Conservation (phyloP, 2,888 invertebrate species). For the Ganaspis brasiliensis region DNA sequence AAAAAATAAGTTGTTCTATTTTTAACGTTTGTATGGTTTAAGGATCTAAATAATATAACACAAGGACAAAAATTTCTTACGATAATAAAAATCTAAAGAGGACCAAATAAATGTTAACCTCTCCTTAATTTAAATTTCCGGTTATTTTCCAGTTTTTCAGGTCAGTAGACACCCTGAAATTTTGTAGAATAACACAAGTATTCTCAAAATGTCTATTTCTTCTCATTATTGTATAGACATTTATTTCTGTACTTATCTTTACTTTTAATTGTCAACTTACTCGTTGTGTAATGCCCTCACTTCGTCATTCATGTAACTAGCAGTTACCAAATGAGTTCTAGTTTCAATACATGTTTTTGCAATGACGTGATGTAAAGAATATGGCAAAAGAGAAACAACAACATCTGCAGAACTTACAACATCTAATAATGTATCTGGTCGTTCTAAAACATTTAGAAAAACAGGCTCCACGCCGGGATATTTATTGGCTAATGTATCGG, state of each 20-base stretch:
- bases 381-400: slow-evolving; percentile 95
- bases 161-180: no score
- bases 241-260: slow-evolving; percentile 2
- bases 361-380: slow-evolving; percentile 91
- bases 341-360: slow-evolving; percentile 94
- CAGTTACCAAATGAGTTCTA: slow-evolving; percentile 96
- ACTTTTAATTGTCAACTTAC: slow-evolving; percentile 80
- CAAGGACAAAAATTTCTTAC: no score
- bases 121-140: no score
- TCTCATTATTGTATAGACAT: no score
- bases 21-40: no score
- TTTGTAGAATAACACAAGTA: no score
- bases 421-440: slow-evolving; percentile 86
- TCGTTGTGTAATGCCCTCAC: slow-evolving; percentile 89
- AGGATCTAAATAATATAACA: no score
- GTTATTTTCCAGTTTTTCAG: no score
- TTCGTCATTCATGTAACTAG: slow-evolving; percentile 94
- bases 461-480: slow-evolving; percentile 91
- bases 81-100: no score
- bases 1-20: no score
- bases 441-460: slow-evolving; percentile 91
- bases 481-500: slow-evolving; percentile 89
- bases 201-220: no score
- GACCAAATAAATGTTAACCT: no score
- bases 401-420: slow-evolving; percentile 89